Percentiles rank a stretch among this genome's conserved stretches.
Conservation (phyloP, 2,113 vertebrate species). For the Chloroceryle aenea region DNA sequence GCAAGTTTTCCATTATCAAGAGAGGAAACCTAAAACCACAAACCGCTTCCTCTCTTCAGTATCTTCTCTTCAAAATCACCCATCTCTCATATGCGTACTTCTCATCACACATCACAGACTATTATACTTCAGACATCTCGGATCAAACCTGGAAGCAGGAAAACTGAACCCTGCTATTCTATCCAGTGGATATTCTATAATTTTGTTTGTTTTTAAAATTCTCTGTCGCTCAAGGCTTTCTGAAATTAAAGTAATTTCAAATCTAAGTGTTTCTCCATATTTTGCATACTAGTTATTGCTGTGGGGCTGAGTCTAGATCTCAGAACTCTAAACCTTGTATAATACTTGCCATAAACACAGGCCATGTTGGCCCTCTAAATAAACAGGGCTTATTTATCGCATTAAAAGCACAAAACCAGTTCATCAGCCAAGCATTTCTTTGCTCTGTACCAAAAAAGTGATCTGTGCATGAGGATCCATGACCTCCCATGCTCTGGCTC, state of each 20-base stretch:
- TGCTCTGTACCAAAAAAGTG: background rate
- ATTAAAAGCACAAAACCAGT: background rate
- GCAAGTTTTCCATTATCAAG: background rate
- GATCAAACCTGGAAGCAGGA: background rate
- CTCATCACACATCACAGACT: background rate
- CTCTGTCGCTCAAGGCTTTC: background rate
- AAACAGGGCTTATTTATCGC: background rate
- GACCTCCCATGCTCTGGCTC: background rate
- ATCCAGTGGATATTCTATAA: background rate
- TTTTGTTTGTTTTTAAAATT: background rate
- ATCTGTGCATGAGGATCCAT: accelerated
- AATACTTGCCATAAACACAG: background rate
- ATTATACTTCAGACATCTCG: background rate
- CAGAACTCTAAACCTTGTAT: background rate
- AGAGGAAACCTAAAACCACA: background rate
- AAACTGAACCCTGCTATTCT: background rate
- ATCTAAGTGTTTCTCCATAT: background rate
- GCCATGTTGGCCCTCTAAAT: background rate
- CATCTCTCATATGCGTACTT: background rate
- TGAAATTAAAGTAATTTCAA: background rate
- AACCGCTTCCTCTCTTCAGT: background rate
- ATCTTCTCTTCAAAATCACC: background rate
- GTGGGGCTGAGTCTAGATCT: background rate
- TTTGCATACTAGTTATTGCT: background rate
- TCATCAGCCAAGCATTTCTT: background rate